Evolutionary conservation across 2,888 invertebrate genomes (phyloP).

Genomic region (Cataglyphis altisquamis): DNA sequence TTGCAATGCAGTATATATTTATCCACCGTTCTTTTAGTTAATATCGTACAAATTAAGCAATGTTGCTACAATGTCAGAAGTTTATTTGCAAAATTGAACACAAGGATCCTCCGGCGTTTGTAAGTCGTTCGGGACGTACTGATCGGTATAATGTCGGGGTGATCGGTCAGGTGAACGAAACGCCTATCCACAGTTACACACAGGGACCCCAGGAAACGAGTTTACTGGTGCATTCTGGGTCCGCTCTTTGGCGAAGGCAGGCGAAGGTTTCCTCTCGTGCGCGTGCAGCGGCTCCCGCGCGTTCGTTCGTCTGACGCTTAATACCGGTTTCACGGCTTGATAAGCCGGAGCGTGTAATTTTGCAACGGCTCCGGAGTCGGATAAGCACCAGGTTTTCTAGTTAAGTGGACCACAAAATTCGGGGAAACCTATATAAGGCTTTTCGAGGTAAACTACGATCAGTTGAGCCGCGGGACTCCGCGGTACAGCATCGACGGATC

Average conservation of each 20-base stretch:
- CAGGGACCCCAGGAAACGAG: constrained; percentile 75
- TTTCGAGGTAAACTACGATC: constrained; percentile 81
- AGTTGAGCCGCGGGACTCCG: constrained; percentile 80
- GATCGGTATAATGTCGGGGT: constrained; percentile 74
- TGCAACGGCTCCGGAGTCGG: constrained; percentile 87
- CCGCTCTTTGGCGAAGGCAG: constrained; percentile 73
- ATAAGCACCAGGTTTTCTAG: constrained; percentile 89
- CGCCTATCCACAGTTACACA: constrained; percentile 72
- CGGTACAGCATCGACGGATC: constrained; percentile 72
- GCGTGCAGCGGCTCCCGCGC: constrained; percentile 77
- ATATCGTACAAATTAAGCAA: neutral
- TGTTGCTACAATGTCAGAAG: neutral
- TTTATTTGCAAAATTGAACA: constrained; percentile 36
- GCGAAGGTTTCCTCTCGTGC: constrained; percentile 69
- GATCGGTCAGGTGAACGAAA: constrained; percentile 76
- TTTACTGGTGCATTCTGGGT: constrained; percentile 75
- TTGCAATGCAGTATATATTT: constrained; percentile 6
- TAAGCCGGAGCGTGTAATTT: constrained; percentile 89
- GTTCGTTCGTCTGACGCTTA: constrained; percentile 82
- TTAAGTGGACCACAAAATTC: constrained; percentile 89
- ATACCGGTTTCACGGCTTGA: constrained; percentile 88
- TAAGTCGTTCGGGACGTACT: constrained; percentile 68
- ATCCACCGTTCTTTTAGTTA: neutral
- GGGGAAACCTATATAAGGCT: constrained; percentile 88
- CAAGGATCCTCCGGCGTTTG: constrained; percentile 17